These are phyloP conservation scores for Saccostrea cuccullata DNA, from an alignment of 1,140 invertebrate genomes.

Conservation along the genomic window DNA sequence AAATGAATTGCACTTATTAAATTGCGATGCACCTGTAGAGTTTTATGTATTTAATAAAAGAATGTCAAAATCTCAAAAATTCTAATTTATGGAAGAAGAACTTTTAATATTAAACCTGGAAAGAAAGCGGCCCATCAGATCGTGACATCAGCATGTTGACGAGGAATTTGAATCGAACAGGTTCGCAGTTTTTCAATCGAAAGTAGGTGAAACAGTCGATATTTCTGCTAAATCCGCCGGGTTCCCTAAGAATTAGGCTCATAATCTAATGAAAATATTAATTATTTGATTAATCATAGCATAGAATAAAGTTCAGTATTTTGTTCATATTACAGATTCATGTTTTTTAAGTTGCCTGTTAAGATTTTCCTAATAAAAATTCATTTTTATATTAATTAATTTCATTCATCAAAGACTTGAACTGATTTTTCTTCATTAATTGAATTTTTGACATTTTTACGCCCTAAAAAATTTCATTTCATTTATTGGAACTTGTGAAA, in stretches of 20 bases:
- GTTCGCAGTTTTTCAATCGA: slow-evolving; percentile 92
- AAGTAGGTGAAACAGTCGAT: slow-evolving; percentile 94
- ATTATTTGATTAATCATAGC: background rate
- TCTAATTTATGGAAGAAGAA: too few relatives aligned
- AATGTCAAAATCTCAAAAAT: too few relatives aligned
- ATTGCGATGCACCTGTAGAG: too few relatives aligned
- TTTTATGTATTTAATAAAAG: background rate
- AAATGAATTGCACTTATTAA: too few relatives aligned
- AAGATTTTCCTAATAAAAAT: too few relatives aligned
- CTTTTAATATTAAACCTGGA: slow-evolving; percentile 56
- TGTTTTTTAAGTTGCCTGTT: too few relatives aligned
- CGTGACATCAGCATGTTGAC: slow-evolving; percentile 89
- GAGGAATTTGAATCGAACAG: slow-evolving; percentile 92
- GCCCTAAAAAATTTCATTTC: background rate
- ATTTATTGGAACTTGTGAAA: background rate
- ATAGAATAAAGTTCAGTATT: too few relatives aligned
- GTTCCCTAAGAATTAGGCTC: slow-evolving; percentile 71
- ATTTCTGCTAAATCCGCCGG: slow-evolving; percentile 86
- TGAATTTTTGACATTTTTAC: background rate
- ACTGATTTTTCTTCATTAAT: background rate
- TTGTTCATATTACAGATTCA: too few relatives aligned
- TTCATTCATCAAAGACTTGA: background rate
- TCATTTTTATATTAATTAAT: too few relatives aligned
- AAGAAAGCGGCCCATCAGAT: slow-evolving; percentile 57
- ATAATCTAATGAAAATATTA: slow-evolving; percentile 72